These are phyloP conservation scores for Muscicapa striata DNA, from an alignment of 2,797 vertebrate species.

Conservation along the genomic window DNA sequence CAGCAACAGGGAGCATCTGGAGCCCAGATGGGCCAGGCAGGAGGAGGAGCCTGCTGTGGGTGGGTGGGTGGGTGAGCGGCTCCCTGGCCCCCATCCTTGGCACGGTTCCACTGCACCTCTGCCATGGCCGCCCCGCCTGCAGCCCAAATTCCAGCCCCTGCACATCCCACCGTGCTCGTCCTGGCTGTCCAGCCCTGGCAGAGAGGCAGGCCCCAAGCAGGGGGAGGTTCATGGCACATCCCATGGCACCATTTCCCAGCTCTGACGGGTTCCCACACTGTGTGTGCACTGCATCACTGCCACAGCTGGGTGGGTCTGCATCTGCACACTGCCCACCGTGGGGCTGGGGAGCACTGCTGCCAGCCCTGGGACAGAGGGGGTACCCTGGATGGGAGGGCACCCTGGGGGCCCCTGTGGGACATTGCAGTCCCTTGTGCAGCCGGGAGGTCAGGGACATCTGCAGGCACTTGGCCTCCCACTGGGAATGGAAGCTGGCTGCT, in stretches of 20 bases:
- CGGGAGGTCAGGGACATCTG: neutral
- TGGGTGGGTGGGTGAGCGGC: no score
- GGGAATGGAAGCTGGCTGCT: neutral
- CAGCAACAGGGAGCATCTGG: constrained; percentile 33
- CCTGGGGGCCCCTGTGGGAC: neutral
- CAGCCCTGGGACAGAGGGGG: accelerated
- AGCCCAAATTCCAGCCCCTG: neutral
- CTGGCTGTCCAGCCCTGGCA: accelerated
- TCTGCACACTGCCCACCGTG: accelerated
- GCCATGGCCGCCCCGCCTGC: accelerated
- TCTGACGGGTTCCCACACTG: accelerated
- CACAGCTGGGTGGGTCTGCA: accelerated
- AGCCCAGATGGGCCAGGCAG: constrained; percentile 23
- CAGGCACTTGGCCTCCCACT: neutral
- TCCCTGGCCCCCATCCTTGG: neutral
- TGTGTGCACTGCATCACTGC: accelerated
- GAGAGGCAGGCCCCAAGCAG: accelerated
- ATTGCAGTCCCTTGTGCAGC: accelerated
- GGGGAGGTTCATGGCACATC: neutral
- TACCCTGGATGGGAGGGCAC: neutral
- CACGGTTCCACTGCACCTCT: neutral
- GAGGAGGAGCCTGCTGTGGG: neutral
- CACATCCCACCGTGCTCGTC: accelerated
- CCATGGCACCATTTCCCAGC: neutral
- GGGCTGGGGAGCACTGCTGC: accelerated